A percentile compares a stretch with the other conserved stretches of the same genome.
phyloP scores from a whole-genome alignment of 2,888 invertebrate species.

The Hydraecia micacea region DNA sequence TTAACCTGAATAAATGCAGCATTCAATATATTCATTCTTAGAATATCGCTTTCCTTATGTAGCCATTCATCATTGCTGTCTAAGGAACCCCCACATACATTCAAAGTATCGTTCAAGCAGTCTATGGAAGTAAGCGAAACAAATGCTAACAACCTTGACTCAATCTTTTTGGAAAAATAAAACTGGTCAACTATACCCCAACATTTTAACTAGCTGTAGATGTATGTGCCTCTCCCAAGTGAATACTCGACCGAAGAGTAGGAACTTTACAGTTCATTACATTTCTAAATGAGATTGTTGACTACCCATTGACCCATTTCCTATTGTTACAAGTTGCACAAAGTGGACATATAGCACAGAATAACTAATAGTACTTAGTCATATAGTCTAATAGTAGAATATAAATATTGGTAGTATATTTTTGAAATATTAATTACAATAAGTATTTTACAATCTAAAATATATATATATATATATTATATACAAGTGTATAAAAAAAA shows the following conservation, averaged over 20 bases:
- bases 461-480: no score
- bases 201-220: neutral
- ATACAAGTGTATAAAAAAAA: no score
- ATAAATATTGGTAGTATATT: no score
- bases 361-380: no score
- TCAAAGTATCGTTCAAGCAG: neutral
- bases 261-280: neutral
- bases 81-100: neutral
- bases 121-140: no score
- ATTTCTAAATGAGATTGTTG: conserved; percentile 11
- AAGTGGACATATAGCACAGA: no score
- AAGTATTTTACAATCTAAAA: no score
- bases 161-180: neutral
- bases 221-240: neutral
- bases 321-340: neutral
- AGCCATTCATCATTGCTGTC: conserved; percentile 1
- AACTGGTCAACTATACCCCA: neutral
- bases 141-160: neutral
- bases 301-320: conserved; percentile 15
- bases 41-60: conserved; percentile 8
- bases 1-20: conserved; percentile 28
- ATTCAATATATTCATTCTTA: conserved; percentile 4
- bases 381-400: neutral
- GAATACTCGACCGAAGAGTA: neutral
- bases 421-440: no score